Percentiles rank a stretch among this genome's conserved stretches.
Conservation (phyloP, 2,888 invertebrate genomes). For the Drosophila helvetica region DNA sequence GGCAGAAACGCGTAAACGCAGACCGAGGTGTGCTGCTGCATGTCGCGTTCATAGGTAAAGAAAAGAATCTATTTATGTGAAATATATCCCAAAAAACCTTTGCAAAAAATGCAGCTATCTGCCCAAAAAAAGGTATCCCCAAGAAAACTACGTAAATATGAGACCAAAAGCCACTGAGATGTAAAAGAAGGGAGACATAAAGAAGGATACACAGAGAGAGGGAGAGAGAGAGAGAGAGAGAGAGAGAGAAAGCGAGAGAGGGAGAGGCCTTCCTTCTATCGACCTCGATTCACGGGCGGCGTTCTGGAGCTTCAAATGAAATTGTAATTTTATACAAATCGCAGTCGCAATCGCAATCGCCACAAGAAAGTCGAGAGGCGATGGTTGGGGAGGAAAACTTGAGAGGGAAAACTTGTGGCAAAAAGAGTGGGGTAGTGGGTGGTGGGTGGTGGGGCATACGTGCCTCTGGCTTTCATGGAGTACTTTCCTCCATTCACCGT, state of each 20-base stretch:
- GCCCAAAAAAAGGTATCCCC: neutral
- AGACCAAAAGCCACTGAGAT: conserved; percentile 17
- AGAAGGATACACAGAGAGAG: neutral
- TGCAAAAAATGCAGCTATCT: too few relatives aligned
- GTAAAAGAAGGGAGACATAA: neutral
- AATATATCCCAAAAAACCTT: too few relatives aligned
- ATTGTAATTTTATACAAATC: conserved; percentile 64
- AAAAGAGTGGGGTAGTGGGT: neutral
- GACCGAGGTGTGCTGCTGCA: too few relatives aligned
- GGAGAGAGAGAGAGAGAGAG: neutral
- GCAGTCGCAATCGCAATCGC: conserved; percentile 44
- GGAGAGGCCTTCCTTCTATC: conserved; percentile 18
- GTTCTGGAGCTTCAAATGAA: conserved; percentile 43
- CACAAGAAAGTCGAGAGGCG: conserved; percentile 11
- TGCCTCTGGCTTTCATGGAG: conserved; percentile 29
- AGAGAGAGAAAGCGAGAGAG: neutral
- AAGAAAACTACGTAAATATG: conserved; percentile 9
- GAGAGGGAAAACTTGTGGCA: conserved; percentile 20
- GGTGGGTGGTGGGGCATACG: conserved; percentile 24
- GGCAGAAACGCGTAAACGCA: too few relatives aligned
- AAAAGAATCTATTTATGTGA: too few relatives aligned
- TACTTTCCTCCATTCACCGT: neutral
- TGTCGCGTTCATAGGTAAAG: too few relatives aligned
- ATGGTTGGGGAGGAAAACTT: neutral
- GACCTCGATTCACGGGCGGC: conserved; percentile 40